These are phyloP conservation scores for Pollenia amentaria DNA, from an alignment of 2,888 invertebrate species.

Conservation along the genomic window DNA sequence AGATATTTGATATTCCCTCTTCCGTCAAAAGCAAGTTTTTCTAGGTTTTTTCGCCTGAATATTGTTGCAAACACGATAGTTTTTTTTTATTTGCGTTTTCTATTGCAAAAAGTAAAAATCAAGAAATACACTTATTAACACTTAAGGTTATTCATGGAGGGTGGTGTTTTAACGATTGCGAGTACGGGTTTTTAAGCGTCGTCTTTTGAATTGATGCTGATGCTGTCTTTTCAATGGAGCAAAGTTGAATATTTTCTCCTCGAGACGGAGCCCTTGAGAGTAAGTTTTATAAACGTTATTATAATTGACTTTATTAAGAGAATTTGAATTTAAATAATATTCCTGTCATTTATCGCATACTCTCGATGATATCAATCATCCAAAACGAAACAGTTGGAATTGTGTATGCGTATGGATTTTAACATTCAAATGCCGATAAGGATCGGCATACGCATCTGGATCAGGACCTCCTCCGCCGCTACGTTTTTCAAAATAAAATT, in stretches of 20 bases:
- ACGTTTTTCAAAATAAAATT: slow-evolving; percentile 82
- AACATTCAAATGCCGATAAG: slow-evolving; percentile 54
- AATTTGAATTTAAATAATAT: slow-evolving; percentile 48
- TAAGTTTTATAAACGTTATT: slow-evolving; percentile 38
- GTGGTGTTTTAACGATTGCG: slow-evolving; percentile 64
- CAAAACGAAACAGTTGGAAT: slow-evolving; percentile 71
- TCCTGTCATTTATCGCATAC: slow-evolving; percentile 62
- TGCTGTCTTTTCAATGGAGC: slow-evolving; percentile 49
- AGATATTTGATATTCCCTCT: slow-evolving; percentile 53
- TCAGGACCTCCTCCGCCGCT: slow-evolving; percentile 81
- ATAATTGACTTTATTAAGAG: slow-evolving; percentile 66
- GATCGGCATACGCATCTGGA: slow-evolving; percentile 66
- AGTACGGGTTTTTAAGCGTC: slow-evolving; percentile 75
- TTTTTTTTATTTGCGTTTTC: slow-evolving; percentile 56
- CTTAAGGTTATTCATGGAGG: not conserved
- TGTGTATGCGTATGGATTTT: slow-evolving; percentile 36
- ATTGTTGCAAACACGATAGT: slow-evolving; percentile 39
- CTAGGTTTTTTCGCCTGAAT: slow-evolving; percentile 6
- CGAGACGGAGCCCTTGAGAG: not conserved
- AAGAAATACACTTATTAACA: slow-evolving; percentile 37
- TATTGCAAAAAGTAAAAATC: slow-evolving; percentile 23
- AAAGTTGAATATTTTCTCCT: slow-evolving; percentile 34
- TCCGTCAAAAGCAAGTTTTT: slow-evolving; percentile 44
- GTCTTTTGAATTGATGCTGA: slow-evolving; percentile 73
- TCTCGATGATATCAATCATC: slow-evolving; percentile 78